Conservation (phyloP, 2,888 invertebrate genomes). For the Aethes cnicana region DNA sequence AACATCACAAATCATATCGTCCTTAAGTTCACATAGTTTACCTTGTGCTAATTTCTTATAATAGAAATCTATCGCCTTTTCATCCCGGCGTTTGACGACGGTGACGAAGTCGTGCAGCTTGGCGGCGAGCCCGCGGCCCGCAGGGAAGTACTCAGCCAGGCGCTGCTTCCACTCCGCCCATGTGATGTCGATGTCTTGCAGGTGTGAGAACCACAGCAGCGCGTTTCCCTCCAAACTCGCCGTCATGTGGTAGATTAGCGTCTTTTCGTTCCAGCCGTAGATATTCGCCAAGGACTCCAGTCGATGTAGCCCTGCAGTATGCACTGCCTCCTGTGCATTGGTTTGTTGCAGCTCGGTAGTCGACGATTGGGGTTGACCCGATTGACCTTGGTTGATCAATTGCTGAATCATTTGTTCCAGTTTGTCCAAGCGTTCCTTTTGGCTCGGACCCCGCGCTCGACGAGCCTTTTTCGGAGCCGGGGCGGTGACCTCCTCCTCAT, state of each 20-base stretch:
- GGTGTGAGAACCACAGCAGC: constrained; percentile 22
- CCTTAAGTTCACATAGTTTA: constrained; percentile 15
- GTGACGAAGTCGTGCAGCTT: constrained; percentile 10
- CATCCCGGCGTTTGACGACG: constrained; percentile 7
- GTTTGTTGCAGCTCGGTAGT: no score
- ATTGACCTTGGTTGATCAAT: no score
- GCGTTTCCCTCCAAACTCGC: constrained; percentile 18
- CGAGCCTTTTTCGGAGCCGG: no score
- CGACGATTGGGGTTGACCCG: no score
- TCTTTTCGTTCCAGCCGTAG: constrained; percentile 24
- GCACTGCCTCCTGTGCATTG: no score
- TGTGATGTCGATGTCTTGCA: constrained; percentile 16
- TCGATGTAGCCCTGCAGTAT: constrained; percentile 22
- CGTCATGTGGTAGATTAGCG: constrained; percentile 28
- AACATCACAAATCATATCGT: constrained; percentile 26
- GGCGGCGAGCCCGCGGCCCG: constrained; percentile 13
- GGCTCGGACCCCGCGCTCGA: no score
- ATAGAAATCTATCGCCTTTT: constrained; percentile 17
- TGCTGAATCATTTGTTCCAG: no score
- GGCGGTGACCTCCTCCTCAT: no score
- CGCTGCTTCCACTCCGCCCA: constrained; percentile 25
- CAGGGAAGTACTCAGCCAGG: constrained; percentile 17
- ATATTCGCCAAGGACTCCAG: constrained; percentile 26
- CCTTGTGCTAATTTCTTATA: constrained; percentile 23
- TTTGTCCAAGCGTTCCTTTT: no score